Base-by-base conservation (phyloP, 1,140 invertebrate genomes). In the Argopecten irradians region DNA sequence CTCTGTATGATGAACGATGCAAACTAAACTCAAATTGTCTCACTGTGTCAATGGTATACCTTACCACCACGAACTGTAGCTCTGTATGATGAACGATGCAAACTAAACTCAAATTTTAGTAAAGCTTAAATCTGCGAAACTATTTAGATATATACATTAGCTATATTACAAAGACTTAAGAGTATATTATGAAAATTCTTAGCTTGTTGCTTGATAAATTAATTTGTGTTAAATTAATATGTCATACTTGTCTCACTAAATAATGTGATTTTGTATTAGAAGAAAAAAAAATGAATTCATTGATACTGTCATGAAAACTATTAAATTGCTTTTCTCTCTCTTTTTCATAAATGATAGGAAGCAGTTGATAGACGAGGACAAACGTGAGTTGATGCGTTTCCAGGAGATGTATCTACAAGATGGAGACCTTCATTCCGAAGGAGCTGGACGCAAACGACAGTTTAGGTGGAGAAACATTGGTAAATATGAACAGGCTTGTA, bases 331-430 rank as follows among this genome's bases (percentile, higher is more conserved):
- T n/a, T 71, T 28, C 55, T 1, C 8, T n/a, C 55, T 71, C 22
- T 71, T 71, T n/a, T 71, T 16, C 55, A n/a, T n/a, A n/a, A n/a
- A n/a, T 91, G 93, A 88, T 88, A 97, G 97, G 96, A 97, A 97
- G 87, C 96, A 97, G 91, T 93, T 98, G 13, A 93, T 98, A 39
- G 98, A 98, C 94, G 97, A 98, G 92, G 98, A 98, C 95, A 97
- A 98, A 84, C 96, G 97, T 41, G 97, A 98, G 92, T 96, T 98
- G 5, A 96, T 97, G 91, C 92, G 98, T 55, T 95, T 98, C 0
- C 97, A 98, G 94, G 98, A 98, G 93, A 95, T 98, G 92, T 96
- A 98, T 83, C 96, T 98, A 22, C 98, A 98, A 93, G 98, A 98
- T 94, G 98, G 98, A 0, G 98, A 98, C 94, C 95, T 98, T 82